Base-by-base conservation (phyloP, 2,888 invertebrate species). In the Stenoptilia bipunctidactyla region DNA sequence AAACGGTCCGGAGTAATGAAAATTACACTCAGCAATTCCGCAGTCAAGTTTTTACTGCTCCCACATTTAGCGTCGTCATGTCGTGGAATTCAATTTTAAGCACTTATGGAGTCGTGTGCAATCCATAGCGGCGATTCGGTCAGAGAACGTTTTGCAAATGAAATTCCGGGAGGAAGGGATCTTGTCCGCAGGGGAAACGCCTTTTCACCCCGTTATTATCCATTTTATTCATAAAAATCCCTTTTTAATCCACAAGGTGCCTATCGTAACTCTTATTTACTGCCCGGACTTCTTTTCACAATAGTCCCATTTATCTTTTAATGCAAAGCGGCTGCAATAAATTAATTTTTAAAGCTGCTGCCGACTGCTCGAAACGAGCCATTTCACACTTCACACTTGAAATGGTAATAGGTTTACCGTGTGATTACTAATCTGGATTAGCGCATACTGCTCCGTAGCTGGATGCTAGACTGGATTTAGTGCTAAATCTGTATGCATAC, bases 251-350 rank as follows among this genome's bases (percentile, higher is more conserved):
- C 72, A 51, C 58, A 58, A 61, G 51, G 56, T 48, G 51, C 54
- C 52, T 47, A 58, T 47, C 55, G 58, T 70, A 69, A 70, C 58
- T 72, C 67, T 71, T 74, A 66, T 75, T 71, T 65, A 66, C 63
- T 59, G 60, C 56, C 69, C 66, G 68, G 66, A 71, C 70, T 68
- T 68, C 52, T 50, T 53, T 52, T 56, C 60, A 66, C 63, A 55
- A 58, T 52, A 10, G 30, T n/a, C 30, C 10, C 30, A 30, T 30
- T 30, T n/a, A 30, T 30, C 30, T 30, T 8, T 30, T 30, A 30
- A 30, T 30, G 9, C 12, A 10, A 4, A 30, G 10, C 12, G 12
- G n/a, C 6, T 8, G 30, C 30, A 4, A 12, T 30, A 12, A 30
- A n/a, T 30, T 30, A 30, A 30, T 30, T 30, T 30, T 30, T 30